Evolutionary conservation across 2,888 invertebrate genomes (phyloP), one percentile per base, ranked within the genome.

Genomic region (Bellardia pandia): DNA sequence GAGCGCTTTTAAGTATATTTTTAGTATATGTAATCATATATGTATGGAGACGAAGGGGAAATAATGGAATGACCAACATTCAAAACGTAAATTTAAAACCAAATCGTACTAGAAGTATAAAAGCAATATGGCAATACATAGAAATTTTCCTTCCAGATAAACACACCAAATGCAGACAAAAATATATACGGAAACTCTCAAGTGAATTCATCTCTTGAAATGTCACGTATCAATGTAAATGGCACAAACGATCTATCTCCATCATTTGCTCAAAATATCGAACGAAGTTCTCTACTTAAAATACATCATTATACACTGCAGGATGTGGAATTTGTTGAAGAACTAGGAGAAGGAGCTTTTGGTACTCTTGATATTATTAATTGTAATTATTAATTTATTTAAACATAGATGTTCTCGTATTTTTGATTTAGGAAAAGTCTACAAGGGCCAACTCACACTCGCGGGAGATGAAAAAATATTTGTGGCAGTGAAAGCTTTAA

Each of bases 341-440:
- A 98, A 93, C 94, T 99, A 45, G 99, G 99, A 33, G 98, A 99
- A 94, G 99, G 99, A 13, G 98, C 98, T 45, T 99, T 99, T 93
- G 99, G 99, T 93, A 91, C 88, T 13, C 0, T 45, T 3, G 45
- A 11, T 45, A 9, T 11, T 3, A 13, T 1, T 0, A 45, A 3
- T 45, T 11, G 13, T 11, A 13, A 13, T 45, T 13, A 8, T 45
- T 13, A 8, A 45, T 45, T 13, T 45, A 45, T 13, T 9, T 45
- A 45, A 45, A 45, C 11, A 45, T 3, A 9, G 11, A 45, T 13
- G 13, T 13, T 11, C 45, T 3, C 13, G 11, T 45, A 13, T 11
- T 45, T 69, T 69, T 16, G 0, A 45, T 13, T 42, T 78, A 93
- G 93, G 93, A 33, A 98, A 98, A 94, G 99, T 99, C 0, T 99